Evolutionary conservation across 1,140 invertebrate species (phyloP).

Genomic region (Zaprionus taronus): DNA sequence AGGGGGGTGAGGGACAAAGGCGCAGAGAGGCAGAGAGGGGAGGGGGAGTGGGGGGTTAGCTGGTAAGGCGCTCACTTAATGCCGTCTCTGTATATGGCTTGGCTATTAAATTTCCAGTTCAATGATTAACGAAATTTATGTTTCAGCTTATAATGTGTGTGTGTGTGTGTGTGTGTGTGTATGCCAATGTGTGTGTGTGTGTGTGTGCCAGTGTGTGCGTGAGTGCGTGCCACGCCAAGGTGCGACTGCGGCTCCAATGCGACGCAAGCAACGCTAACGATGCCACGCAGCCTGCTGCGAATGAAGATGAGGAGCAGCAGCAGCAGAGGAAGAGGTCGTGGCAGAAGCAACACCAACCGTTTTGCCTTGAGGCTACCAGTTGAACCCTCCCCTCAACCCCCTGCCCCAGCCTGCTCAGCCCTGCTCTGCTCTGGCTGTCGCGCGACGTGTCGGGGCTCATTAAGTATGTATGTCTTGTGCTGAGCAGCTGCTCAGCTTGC

Average conservation of each 20-base stretch:
- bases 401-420: not conserved
- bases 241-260: conserved; percentile 42
- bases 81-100: conserved; percentile 60
- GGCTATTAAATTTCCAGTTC: conserved; percentile 82
- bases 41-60: not conserved
- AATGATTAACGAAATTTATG: conserved; percentile 83
- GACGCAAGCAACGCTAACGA: conserved; percentile 37
- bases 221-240: conserved; percentile 72
- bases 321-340: not conserved
- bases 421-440: conserved; percentile 19
- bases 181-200: conserved; percentile 24
- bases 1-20: too few species aligned
- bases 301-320: conserved; percentile 21
- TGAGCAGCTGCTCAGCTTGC: conserved; percentile 60
- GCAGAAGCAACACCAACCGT: not conserved
- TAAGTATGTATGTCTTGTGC: conserved; percentile 81
- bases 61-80: conserved; percentile 36
- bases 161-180: conserved; percentile 12
- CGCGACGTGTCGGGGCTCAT: conserved; percentile 71
- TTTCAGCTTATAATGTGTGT: conserved; percentile 67
- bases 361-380: not conserved
- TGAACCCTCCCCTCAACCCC: not conserved
- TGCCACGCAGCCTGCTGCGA: conserved; percentile 29
- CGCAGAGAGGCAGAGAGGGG: not conserved
- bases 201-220: conserved; percentile 7